Evolutionary conservation across 2,888 invertebrate species (phyloP), one percentile per base, ranked within the genome.

Genomic region (Melanostoma mellinum): DNA sequence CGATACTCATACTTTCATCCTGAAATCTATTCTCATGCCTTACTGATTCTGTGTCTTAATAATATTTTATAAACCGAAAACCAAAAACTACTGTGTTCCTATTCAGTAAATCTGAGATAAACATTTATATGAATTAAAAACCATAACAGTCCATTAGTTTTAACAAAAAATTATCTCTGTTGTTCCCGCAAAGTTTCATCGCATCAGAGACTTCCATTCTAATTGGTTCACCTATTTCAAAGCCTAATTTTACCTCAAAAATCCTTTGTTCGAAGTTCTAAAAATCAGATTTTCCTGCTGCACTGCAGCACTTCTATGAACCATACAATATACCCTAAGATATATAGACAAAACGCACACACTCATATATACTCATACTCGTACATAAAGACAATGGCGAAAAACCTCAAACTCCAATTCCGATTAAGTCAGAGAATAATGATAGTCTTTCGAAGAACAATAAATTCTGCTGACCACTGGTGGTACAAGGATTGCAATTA

Each of bases 361-460:
- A 44, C 38, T n/a, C n/a, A 44, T 2, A 6, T 36, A 33, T 20
- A 58, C 32, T 9, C 50, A 48, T 44, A 60, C 5, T 38, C 32
- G 36, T 52, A 74, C 44, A 75, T 36, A 42, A 10, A 20, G 42
- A 75, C 48, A 67, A 53, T 46, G 48, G 65, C 35, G 52, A 74
- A 84, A 78, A 79, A 79, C 84, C 84, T 79, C 84, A 84, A 79
- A 84, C 84, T 79, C 79, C 79, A 84, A 74, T 84, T 84, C 79
- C 84, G 84, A 84, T 84, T 84, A 84, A 84, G 84, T 84, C 84
- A 75, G 84, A 84, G 79, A 84, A 79, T 84, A 84, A 84, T 84
- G 84, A 84, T 84, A 84, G 84, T 84, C 79, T 75, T 75, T 78
- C 82, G 82, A 78, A 79, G 84, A 79, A 84, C 84, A 71, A 84